Percentiles rank a stretch among this genome's conserved stretches.
phyloP scores from a whole-genome alignment of 2,797 vertebrate species.

The Phrynocephalus guinanensis region DNA sequence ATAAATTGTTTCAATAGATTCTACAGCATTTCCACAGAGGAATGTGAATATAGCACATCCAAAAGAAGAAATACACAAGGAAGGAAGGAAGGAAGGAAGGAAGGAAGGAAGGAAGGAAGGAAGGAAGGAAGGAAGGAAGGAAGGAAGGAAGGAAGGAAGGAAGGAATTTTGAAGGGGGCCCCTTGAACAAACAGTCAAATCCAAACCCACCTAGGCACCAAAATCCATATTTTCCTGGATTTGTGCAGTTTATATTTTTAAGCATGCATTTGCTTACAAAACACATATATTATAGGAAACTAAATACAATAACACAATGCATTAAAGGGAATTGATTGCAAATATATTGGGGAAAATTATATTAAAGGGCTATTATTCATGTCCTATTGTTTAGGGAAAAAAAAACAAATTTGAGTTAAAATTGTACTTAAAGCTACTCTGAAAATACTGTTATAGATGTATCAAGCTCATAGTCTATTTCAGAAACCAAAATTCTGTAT shows the following conservation, averaged over 20 bases:
- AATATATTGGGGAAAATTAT: neutral
- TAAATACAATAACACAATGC: neutral
- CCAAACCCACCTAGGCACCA: neutral
- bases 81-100: no score
- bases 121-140: neutral
- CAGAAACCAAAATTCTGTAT: neutral
- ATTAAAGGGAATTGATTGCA: no score
- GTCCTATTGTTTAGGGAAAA: no score
- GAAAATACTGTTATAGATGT: neutral
- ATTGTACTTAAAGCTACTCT: neutral
- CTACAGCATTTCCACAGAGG: neutral
- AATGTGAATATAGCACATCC: neutral
- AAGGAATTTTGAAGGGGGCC: neutral
- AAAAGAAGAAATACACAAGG: neutral
- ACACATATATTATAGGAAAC: neutral
- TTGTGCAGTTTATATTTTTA: neutral
- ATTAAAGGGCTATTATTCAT: neutral
- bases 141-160: no score
- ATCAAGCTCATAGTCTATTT: neutral
- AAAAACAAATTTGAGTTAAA: neutral
- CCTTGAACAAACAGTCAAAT: neutral
- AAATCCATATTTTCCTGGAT: neutral
- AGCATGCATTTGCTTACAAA: no score
- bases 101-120: neutral
- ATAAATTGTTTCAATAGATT: neutral